Percentiles rank a stretch among this genome's conserved stretches.
These are phyloP conservation scores for Acleris holmiana DNA, from an alignment of 2,888 invertebrate genomes.

Conservation along the genomic window DNA sequence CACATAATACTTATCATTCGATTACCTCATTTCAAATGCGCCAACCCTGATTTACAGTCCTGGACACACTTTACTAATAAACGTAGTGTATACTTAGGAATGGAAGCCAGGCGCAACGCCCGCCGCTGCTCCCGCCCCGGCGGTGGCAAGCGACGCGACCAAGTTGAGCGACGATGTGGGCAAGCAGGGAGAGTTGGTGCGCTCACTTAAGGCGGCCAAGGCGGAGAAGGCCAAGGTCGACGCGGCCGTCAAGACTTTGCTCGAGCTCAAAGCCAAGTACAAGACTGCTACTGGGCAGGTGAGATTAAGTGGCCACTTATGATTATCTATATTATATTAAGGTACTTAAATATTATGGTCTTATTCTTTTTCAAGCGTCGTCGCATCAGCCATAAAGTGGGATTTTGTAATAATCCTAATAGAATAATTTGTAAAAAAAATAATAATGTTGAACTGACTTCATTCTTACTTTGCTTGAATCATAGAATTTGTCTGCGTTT, in stretches of 20 bases:
- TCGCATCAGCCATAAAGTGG: background rate
- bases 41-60: too few species aligned
- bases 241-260: constrained; percentile 80
- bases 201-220: constrained; percentile 88
- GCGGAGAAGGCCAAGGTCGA: constrained; percentile 69
- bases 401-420: too few species aligned
- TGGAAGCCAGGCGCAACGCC: constrained; percentile 76
- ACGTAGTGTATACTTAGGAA: constrained; percentile 60
- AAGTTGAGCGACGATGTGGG: constrained; percentile 71
- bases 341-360: too few species aligned
- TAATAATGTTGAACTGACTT: too few species aligned
- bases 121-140: constrained; percentile 43
- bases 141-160: constrained; percentile 46
- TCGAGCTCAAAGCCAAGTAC: constrained; percentile 89
- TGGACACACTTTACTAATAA: too few species aligned
- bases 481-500: too few species aligned
- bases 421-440: too few species aligned
- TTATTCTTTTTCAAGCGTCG: too few species aligned
- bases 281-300: constrained; percentile 81
- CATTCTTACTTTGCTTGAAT: too few species aligned
- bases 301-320: constrained; percentile 1
- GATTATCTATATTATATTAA: too few species aligned
- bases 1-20: too few species aligned
- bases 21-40: too few species aligned
- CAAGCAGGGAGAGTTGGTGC: constrained; percentile 87